phyloP scores from a whole-genome alignment of 1,140 invertebrate species.

The Caenorhabditis remanei region DNA sequence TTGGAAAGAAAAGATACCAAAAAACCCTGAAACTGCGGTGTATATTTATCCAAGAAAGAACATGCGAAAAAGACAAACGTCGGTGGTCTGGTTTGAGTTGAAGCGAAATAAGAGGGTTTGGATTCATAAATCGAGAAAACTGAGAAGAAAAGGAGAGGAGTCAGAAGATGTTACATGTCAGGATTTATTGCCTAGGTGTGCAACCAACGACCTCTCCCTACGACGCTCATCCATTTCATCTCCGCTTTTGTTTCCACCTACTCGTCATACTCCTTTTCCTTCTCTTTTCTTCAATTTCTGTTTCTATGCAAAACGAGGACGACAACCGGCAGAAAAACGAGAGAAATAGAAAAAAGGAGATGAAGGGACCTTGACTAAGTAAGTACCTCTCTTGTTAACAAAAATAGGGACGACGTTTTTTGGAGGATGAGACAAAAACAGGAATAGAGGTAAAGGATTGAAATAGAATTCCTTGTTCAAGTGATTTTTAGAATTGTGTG shows the following conservation, averaged over 20 bases:
- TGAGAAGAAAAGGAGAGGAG: not conserved
- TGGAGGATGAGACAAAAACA: not conserved
- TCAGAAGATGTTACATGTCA: conserved; percentile 50
- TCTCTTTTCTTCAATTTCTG: conserved; percentile 45
- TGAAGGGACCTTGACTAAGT: conserved; percentile 7
- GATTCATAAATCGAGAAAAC: not conserved
- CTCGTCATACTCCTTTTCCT: conserved; percentile 55
- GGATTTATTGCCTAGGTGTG: conserved; percentile 40
- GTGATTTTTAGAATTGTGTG: conserved; percentile 40
- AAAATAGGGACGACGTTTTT: not conserved
- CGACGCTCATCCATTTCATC: not conserved
- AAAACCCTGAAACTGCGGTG: too few species aligned
- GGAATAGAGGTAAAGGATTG: conserved; percentile 22
- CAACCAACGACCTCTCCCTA: not conserved
- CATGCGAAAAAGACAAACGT: too few species aligned
- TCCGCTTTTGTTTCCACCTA: conserved; percentile 42
- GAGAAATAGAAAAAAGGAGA: conserved; percentile 1
- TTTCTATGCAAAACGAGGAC: conserved; percentile 47
- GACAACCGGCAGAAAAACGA: not conserved
- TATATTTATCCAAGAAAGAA: too few species aligned
- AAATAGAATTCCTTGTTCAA: conserved; percentile 32
- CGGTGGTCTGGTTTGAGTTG: not conserved
- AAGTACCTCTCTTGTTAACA: conserved; percentile 25
- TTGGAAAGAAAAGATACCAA: too few species aligned
- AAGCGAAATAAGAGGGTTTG: not conserved